Percentiles rank a stretch among this genome's conserved stretches.
These are phyloP conservation scores for Berghia stephanieae DNA, from an alignment of 1,140 invertebrate genomes.

Conservation along the genomic window DNA sequence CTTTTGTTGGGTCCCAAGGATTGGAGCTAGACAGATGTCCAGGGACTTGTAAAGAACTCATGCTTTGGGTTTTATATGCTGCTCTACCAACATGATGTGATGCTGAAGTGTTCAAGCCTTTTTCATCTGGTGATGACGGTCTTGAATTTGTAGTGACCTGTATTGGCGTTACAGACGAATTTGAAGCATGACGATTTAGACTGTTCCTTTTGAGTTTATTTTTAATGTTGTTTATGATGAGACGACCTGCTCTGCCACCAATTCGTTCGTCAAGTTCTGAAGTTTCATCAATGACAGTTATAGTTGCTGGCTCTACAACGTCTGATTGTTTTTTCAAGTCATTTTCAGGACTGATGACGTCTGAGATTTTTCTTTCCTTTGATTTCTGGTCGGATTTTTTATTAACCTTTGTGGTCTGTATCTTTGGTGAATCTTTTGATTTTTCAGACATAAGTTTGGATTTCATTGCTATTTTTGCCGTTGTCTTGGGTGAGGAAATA, in stretches of 20 bases:
- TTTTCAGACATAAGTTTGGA: no score
- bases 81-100: background rate
- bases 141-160: background rate
- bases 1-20: background rate
- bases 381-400: no score
- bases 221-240: background rate
- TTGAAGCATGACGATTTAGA: background rate
- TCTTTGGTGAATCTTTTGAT: no score
- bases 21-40: background rate
- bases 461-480: no score
- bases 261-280: background rate
- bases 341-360: no score
- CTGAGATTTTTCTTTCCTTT: no score
- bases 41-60: slow-evolving; percentile 33
- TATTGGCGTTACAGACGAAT: background rate
- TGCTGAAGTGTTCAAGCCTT: background rate
- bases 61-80: slow-evolving; percentile 34
- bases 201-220: background rate
- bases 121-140: background rate
- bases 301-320: background rate
- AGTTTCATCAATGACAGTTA: slow-evolving; percentile 16
- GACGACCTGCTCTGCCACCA: background rate
- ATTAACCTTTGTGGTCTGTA: no score
- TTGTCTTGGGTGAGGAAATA: no score
- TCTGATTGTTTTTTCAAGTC: no score